Percentiles rank a stretch among this genome's conserved stretches.
These are phyloP conservation scores for Psilopogon haemacephalus DNA, from an alignment of 2,113 vertebrate species.

Conservation along the genomic window DNA sequence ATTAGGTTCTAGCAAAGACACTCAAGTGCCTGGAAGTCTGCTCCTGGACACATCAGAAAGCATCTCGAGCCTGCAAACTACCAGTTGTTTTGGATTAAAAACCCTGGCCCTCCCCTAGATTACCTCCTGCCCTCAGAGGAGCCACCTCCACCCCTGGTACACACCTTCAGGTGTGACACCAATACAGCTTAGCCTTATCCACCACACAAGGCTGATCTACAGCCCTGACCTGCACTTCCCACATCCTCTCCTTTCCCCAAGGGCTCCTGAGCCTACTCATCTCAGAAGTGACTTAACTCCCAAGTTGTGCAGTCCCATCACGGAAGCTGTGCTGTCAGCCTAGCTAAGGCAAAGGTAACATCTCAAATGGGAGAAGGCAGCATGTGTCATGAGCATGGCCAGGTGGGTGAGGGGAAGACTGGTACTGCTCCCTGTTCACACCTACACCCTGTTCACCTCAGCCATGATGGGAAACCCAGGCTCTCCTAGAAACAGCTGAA, in stretches of 20 bases:
- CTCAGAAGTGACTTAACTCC: neutral
- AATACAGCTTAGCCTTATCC: neutral
- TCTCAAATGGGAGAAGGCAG: neutral
- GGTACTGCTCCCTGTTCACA: neutral
- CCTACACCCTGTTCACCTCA: neutral
- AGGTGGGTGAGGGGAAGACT: rapidly evolving
- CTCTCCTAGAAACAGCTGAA: neutral
- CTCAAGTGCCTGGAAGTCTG: neutral
- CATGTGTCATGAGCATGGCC: rapidly evolving
- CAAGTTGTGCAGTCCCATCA: neutral
- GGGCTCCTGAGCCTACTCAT: neutral
- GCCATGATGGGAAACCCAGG: neutral
- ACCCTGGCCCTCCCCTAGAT: neutral
- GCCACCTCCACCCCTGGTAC: neutral
- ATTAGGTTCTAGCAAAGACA: neutral
- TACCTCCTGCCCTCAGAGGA: neutral
- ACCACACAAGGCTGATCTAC: neutral
- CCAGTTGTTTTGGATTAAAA: neutral
- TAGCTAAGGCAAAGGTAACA: neutral
- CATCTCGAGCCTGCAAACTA: neutral
- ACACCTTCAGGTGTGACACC: neutral
- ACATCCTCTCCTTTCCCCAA: neutral
- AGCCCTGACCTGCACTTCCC: neutral
- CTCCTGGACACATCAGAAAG: neutral
- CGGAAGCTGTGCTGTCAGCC: neutral